These are phyloP conservation scores for Chionis minor DNA, from an alignment of 2,113 vertebrate genomes.

Conservation along the genomic window DNA sequence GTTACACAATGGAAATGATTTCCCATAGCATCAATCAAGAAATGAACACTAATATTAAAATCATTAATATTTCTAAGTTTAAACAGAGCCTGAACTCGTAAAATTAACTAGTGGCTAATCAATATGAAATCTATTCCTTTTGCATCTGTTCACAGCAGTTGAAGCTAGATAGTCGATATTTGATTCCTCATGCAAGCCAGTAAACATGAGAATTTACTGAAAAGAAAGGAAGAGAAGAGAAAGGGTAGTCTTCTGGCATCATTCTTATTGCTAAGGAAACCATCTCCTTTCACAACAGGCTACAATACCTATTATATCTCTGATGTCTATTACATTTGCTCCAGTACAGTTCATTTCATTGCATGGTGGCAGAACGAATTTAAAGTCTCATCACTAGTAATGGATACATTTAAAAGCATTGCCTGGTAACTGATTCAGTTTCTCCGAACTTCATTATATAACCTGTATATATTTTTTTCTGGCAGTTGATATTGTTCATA, in stretches of 20 bases:
- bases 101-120: not conserved
- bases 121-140: not conserved
- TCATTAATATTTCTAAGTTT: not conserved
- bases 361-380: not conserved
- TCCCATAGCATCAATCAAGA: not conserved
- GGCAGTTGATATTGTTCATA: not conserved
- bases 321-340: not conserved
- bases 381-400: not conserved
- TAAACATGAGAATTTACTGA: not conserved
- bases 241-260: not conserved
- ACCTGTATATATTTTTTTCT: not conserved
- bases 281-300: not conserved
- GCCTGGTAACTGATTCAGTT: not conserved
- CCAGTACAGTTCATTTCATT: not conserved
- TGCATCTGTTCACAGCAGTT: not conserved
- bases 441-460: not conserved
- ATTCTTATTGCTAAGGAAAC: constrained; percentile 39
- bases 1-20: not conserved
- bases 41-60: not conserved
- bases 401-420: not conserved
- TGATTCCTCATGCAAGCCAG: not conserved
- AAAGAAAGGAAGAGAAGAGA: not conserved
- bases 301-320: not conserved
- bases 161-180: not conserved
- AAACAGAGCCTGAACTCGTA: not conserved